Percentiles rank a stretch among this genome's conserved stretches.
Evolutionary conservation across 2,113 vertebrate species (phyloP).

Genomic region (Sylvilagus bachmani): DNA sequence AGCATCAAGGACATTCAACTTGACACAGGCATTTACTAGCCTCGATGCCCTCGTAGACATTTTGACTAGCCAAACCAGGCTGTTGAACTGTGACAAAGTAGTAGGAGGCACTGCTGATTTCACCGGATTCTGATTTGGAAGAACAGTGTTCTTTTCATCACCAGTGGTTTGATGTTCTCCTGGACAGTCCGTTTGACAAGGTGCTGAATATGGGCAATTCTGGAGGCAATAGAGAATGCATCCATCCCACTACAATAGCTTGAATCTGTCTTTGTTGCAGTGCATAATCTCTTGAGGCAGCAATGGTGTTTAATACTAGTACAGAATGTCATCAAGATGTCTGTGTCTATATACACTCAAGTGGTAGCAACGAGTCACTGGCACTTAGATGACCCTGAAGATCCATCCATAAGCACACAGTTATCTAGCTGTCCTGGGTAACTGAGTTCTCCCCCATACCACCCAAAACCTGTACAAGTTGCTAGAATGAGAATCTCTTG

Average conservation of each 20-base stretch:
- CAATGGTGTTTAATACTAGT: neutral
- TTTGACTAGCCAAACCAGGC: neutral
- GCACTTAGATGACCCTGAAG: neutral
- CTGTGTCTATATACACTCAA: neutral
- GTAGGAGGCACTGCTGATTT: neutral
- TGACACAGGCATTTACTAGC: no score
- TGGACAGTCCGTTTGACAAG: neutral
- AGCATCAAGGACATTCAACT: neutral
- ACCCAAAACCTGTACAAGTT: neutral
- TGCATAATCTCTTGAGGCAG: neutral
- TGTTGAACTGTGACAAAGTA: neutral
- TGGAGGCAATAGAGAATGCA: no score
- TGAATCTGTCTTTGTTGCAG: neutral
- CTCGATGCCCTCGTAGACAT: no score
- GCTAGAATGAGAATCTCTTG: neutral
- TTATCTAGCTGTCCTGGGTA: no score
- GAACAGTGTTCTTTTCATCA: neutral
- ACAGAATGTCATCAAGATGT: neutral
- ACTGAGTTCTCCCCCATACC: no score
- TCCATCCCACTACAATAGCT: neutral
- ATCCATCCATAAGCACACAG: neutral
- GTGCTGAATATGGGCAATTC: neutral
- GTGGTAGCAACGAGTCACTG: neutral
- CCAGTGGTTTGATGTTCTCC: neutral
- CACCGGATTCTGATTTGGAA: neutral